Evolutionary conservation across 1,140 invertebrate genomes (phyloP).

Genomic region (Paralvinella palmiformis): DNA sequence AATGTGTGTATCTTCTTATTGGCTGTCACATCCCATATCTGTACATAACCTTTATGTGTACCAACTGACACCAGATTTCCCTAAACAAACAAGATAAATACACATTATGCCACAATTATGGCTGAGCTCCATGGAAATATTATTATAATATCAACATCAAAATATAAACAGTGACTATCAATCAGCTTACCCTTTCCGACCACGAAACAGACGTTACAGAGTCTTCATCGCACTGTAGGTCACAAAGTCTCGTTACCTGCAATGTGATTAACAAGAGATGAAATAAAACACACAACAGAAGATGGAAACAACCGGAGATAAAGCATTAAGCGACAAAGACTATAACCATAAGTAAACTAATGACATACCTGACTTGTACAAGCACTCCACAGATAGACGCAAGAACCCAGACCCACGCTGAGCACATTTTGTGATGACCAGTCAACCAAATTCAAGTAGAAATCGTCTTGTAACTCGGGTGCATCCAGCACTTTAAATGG

Average conservation of each 20-base stretch:
- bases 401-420: constrained; percentile 95
- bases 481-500: constrained; percentile 98
- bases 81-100: constrained; percentile 36
- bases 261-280: no score
- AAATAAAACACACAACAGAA: no score
- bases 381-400: constrained; percentile 98
- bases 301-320: no score
- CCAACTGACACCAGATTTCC: constrained; percentile 95
- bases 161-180: no score
- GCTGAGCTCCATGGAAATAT: not conserved
- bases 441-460: constrained; percentile 97
- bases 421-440: constrained; percentile 99
- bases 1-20: constrained; percentile 87
- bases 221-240: constrained; percentile 86
- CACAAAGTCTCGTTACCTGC: constrained; percentile 86
- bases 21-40: constrained; percentile 90
- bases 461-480: constrained; percentile 97
- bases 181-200: constrained; percentile 84
- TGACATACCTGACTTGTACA: constrained; percentile 81
- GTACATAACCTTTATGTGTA: constrained; percentile 92
- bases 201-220: constrained; percentile 97
- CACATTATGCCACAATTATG: not conserved
- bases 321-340: no score
- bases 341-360: no score
- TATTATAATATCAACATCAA: no score